Evolutionary conservation across 2,113 vertebrate species (phyloP).

Genomic region (Sander vitreus): DNA sequence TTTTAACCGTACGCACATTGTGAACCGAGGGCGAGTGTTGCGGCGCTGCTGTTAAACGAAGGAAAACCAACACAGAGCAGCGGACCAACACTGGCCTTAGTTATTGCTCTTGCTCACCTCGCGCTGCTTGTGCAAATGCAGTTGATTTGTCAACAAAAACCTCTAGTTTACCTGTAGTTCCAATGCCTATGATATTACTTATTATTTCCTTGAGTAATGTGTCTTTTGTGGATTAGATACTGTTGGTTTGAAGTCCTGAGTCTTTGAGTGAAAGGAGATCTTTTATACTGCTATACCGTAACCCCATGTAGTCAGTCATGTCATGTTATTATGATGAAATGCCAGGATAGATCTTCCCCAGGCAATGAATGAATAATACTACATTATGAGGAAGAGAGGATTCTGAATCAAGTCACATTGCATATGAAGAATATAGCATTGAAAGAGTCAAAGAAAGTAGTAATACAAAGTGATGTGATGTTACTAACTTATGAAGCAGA

Average conservation of each 20-base stretch:
- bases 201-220: slow-evolving; percentile 57
- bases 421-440: slow-evolving; percentile 58
- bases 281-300: slow-evolving; percentile 33
- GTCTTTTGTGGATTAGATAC: slow-evolving; percentile 68
- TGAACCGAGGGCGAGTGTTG: slow-evolving; percentile 33
- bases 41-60: slow-evolving; percentile 46
- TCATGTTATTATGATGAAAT: slow-evolving; percentile 29
- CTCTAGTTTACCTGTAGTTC: slow-evolving; percentile 66
- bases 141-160: slow-evolving; percentile 51
- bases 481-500: slow-evolving; percentile 75
- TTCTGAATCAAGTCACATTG: slow-evolving; percentile 35
- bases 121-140: slow-evolving; percentile 52
- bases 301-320: slow-evolving; percentile 15
- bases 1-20: slow-evolving; percentile 68
- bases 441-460: slow-evolving; percentile 53
- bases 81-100: slow-evolving; percentile 43
- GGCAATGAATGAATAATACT: slow-evolving; percentile 4
- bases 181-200: slow-evolving; percentile 64
- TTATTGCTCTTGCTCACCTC: slow-evolving; percentile 31
- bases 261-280: slow-evolving; percentile 38
- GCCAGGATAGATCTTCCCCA: slow-evolving; percentile 26
- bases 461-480: slow-evolving; percentile 63
- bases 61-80: slow-evolving; percentile 46
- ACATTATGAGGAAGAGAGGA: neutral
- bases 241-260: slow-evolving; percentile 46